These are phyloP conservation scores for Molanna angustata DNA, from an alignment of 2,888 invertebrate genomes.

Conservation along the genomic window DNA sequence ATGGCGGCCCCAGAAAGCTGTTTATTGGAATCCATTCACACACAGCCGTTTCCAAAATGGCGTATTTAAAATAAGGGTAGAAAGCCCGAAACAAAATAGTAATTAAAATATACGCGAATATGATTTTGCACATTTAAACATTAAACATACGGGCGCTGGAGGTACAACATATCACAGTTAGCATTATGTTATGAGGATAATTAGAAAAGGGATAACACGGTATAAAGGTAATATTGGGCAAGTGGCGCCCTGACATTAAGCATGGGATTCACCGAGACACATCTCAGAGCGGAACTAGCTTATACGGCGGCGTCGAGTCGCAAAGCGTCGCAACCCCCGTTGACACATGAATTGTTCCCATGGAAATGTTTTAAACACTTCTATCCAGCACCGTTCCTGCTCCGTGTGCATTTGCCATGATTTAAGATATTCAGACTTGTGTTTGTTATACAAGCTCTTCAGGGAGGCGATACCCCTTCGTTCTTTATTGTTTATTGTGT, in stretches of 20 bases:
- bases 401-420: not conserved
- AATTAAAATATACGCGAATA: conserved; percentile 33
- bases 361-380: too few species aligned
- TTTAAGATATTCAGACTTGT: conserved; percentile 10
- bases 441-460: conserved; percentile 18
- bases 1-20: conserved; percentile 28
- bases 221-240: conserved; percentile 33
- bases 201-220: conserved; percentile 34
- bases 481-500: conserved; percentile 30
- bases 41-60: conserved; percentile 28
- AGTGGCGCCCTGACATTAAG: conserved; percentile 31
- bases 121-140: conserved; percentile 33
- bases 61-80: conserved; percentile 21
- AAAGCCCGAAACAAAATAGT: conserved; percentile 31
- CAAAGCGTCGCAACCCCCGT: too few species aligned
- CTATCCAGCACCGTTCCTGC: not conserved
- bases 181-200: conserved; percentile 33
- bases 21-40: conserved; percentile 33
- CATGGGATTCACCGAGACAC: too few species aligned
- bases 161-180: conserved; percentile 33
- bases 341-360: too few species aligned
- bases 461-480: conserved; percentile 29
- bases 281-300: too few species aligned
- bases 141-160: conserved; percentile 31
- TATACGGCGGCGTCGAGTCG: too few species aligned